Percentiles rank a stretch among this genome's conserved stretches.
phyloP scores from a whole-genome alignment of 2,888 invertebrate genomes.

The Thyatira batis region DNA sequence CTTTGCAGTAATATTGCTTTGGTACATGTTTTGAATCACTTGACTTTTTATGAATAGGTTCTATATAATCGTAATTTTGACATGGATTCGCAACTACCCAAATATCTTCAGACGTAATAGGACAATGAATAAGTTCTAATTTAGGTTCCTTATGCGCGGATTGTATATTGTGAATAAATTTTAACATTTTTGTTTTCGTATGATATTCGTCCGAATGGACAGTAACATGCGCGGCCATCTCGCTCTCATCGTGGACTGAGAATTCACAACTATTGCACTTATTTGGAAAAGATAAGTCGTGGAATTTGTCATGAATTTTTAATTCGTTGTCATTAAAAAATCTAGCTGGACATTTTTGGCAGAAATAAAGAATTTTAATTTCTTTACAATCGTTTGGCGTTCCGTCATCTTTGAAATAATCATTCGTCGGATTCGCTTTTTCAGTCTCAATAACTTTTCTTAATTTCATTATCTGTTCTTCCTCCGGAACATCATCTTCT shows the following conservation, averaged over 20 bases:
- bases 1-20: constrained; percentile 79
- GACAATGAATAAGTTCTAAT: constrained; percentile 66
- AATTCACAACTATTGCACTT: constrained; percentile 91
- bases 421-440: constrained; percentile 49
- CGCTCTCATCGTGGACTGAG: constrained; percentile 86
- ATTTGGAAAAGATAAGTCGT: constrained; percentile 83
- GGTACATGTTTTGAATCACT: constrained; percentile 56
- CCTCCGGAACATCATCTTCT: constrained; percentile 84
- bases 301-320: constrained; percentile 87
- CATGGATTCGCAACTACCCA: constrained; percentile 71
- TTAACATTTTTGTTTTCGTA: constrained; percentile 87
- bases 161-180: constrained; percentile 85
- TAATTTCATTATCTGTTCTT: constrained; percentile 83
- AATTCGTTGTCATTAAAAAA: constrained; percentile 90
- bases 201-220: constrained; percentile 92
- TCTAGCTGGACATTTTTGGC: constrained; percentile 91
- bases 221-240: constrained; percentile 85
- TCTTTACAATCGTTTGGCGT: constrained; percentile 44
- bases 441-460: constrained; percentile 68
- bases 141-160: constrained; percentile 85
- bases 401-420: constrained; percentile 48
- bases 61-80: constrained; percentile 49
- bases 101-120: constrained; percentile 52
- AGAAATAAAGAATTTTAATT: constrained; percentile 85
- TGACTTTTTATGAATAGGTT: constrained; percentile 43